Base-by-base conservation (phyloP, 2,888 invertebrate genomes). In the Steromphala cineraria region DNA sequence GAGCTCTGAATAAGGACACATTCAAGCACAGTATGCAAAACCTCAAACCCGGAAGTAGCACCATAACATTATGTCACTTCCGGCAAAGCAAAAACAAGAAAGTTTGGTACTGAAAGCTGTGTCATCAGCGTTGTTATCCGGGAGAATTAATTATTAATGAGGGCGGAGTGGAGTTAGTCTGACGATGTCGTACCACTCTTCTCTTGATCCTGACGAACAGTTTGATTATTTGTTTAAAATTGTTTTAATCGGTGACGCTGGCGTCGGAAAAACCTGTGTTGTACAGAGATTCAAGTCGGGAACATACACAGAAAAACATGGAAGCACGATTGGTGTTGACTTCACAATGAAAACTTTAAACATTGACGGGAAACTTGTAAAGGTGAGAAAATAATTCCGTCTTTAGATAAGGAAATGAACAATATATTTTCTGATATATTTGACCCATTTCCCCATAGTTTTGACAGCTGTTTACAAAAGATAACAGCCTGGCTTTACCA, bases 261-360 rank as follows among this genome's bases (percentile, higher is more conserved):
- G 93, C 36, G 93, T 93, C 2, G 93, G 98, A 40, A 98, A 98
- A 95, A 98, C 98, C 84, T 98, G 96, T 92, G 97, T 99, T 87
- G 98, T 99, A 82, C 98, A 98, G 94, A 95, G 98, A 88, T 97
- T 99, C 94, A 98, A 98, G 94, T 97, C 98, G 83, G 99, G 98
- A 82, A 98, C 97, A 89, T 99, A 97, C 92, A 96, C 98, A 87
- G 98, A 99, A 85, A 90, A 91, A 85, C 98, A 98, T 94, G 98
- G 98, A 82, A 98, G 97, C 93, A 99, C 99, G 75, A 99, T 99
- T 92, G 98, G 98, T 85, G 98, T 99, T 80, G 98, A 99, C 94
- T 99, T 99, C 95, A 98, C 98, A 83, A 99, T 98, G 98, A 98
- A 98, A 95, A 98, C 98, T 79, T 95, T 99, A 56, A 95, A 96